Conservation (phyloP, 2,113 vertebrate species). For the Plectropomus leopardus region DNA sequence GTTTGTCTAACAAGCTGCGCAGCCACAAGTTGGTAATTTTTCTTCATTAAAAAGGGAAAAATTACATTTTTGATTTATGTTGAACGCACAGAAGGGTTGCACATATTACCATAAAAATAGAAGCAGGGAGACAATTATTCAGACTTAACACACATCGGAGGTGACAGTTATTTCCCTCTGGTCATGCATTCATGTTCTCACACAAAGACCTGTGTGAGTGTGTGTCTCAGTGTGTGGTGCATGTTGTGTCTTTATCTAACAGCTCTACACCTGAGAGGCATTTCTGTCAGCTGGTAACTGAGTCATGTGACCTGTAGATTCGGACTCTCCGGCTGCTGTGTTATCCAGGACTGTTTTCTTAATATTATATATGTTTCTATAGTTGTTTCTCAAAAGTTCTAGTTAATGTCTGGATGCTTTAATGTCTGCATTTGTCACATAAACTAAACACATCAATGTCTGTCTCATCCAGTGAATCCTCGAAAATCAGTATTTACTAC, state of each 20-base stretch:
- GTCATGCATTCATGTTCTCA: slow-evolving; percentile 13
- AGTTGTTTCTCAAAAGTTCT: not conserved
- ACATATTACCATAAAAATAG: slow-evolving; percentile 53
- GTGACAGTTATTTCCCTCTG: slow-evolving; percentile 55
- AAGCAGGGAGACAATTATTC: slow-evolving; percentile 48
- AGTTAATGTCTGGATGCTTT: not conserved
- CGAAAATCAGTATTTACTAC: not conserved
- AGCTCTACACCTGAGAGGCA: slow-evolving; percentile 6
- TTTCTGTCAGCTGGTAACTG: slow-evolving; percentile 35
- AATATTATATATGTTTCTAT: not conserved
- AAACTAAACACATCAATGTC: not conserved
- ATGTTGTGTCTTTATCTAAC: slow-evolving; percentile 23
- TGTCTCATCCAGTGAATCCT: not conserved
- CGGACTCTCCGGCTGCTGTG: slow-evolving; percentile 9
- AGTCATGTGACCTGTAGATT: slow-evolving; percentile 44
- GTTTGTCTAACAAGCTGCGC: slow-evolving; percentile 72
- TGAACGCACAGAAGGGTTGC: slow-evolving; percentile 33
- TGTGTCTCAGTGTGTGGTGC: not conserved
- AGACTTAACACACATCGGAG: slow-evolving; percentile 32
- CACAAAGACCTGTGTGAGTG: not conserved
- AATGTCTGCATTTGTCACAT: not conserved
- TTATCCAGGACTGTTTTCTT: slow-evolving; percentile 29
- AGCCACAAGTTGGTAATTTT: slow-evolving; percentile 62
- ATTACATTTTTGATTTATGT: slow-evolving; percentile 65
- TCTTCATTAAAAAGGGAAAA: slow-evolving; percentile 76